Conservation (phyloP, 2,113 vertebrate species). For the Ochotona princeps region DNA sequence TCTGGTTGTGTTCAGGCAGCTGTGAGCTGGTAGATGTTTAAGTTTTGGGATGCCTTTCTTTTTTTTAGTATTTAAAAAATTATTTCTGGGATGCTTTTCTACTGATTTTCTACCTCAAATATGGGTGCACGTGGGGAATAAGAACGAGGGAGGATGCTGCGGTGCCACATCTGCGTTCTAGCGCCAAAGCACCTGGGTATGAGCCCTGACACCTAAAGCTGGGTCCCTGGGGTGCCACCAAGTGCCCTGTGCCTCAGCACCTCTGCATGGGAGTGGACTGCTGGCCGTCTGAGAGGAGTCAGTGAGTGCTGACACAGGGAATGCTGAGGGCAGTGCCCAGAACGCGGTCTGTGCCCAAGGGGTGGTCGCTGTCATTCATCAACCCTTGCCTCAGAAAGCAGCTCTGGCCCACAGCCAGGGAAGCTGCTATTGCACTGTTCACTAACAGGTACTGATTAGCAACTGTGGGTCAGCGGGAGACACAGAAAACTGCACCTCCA, state of each 20-base stretch:
- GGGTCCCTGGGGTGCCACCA: not conserved
- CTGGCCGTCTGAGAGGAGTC: not conserved
- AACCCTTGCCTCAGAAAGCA: not conserved
- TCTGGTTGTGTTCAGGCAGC: not conserved
- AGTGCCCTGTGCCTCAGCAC: not conserved
- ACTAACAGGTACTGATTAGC: not conserved
- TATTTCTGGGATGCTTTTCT: not conserved
- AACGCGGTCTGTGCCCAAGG: not conserved
- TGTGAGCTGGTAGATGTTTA: not conserved
- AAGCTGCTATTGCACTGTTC: not conserved
- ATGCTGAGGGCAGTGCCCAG: not conserved
- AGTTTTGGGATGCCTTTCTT: not conserved
- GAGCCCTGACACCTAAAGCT: slow-evolving; percentile 2
- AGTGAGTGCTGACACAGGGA: not conserved
- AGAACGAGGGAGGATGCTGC: not conserved
- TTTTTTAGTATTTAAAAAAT: too few species aligned
- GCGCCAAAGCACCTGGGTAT: not conserved
- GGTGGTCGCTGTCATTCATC: not conserved
- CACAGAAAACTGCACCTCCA: not conserved
- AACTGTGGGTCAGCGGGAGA: not conserved
- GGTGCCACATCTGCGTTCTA: not conserved
- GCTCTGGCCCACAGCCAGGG: not conserved
- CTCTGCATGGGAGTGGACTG: not conserved
- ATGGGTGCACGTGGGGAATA: not conserved
- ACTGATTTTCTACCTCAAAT: not conserved